Evolutionary conservation across 2,888 invertebrate genomes (phyloP).

Genomic region (Nephrotoma appendiculata): DNA sequence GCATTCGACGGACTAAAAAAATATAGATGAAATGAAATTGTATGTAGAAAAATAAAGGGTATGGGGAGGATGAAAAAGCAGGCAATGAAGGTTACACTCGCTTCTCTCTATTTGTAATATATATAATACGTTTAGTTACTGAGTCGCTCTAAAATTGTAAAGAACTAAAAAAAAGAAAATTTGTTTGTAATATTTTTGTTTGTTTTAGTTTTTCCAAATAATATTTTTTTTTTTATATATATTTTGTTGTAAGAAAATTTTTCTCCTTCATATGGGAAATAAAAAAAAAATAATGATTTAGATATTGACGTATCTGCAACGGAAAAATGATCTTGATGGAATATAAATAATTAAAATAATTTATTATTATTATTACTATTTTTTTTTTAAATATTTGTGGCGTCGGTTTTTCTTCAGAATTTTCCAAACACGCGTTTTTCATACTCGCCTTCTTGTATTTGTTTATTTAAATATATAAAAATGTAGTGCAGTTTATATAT

Average conservation of each 20-base stretch:
- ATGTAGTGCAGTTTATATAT: background rate
- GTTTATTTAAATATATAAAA: background rate
- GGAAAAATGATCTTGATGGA: background rate
- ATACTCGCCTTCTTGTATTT: background rate
- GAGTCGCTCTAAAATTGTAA: constrained; percentile 24
- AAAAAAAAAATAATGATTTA: background rate
- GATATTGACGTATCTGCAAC: background rate
- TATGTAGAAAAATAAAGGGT: constrained; percentile 12
- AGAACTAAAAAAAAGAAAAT: constrained; percentile 17
- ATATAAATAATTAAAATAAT: background rate
- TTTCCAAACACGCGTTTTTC: background rate
- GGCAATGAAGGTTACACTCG: constrained; percentile 21
- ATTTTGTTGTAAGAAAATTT: background rate
- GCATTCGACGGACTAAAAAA: constrained; percentile 5
- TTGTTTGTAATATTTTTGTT: background rate
- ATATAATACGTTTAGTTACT: constrained; percentile 23
- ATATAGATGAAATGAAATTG: background rate
- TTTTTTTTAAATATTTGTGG: background rate
- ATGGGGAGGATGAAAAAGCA: constrained; percentile 17
- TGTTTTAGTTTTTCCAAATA: constrained; percentile 2
- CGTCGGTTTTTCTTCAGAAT: constrained; percentile 3
- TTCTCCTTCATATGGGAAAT: background rate
- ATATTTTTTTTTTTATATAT: background rate
- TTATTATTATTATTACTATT: background rate
- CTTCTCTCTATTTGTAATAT: constrained; percentile 21